These are phyloP conservation scores for Drosophila austrosaltans DNA, from an alignment of 2,888 invertebrate species.

Conservation along the genomic window DNA sequence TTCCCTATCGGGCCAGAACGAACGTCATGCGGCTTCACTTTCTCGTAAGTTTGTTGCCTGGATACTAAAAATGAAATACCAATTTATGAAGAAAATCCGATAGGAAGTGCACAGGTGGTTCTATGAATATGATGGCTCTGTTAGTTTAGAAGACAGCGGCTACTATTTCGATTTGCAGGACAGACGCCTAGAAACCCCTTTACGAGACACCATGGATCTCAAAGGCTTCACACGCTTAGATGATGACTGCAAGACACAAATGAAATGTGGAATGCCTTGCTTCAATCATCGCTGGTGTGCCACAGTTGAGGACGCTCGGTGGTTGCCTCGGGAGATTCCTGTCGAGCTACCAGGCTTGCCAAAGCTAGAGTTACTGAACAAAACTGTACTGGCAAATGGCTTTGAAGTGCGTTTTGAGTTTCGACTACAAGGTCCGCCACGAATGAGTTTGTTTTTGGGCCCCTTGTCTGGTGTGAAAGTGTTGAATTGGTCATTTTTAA, in stretches of 20 bases:
- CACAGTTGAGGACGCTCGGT: constrained; percentile 50
- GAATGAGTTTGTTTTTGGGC: constrained; percentile 73
- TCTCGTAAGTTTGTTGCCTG: constrained; percentile 80
- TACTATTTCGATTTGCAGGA: constrained; percentile 84
- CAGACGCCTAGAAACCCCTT: constrained; percentile 53
- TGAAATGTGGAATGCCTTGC: constrained; percentile 78
- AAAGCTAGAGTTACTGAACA: constrained; percentile 59
- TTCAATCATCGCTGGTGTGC: constrained; percentile 67
- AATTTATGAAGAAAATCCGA: neutral
- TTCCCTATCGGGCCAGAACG: constrained; percentile 85
- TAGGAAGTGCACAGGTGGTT: constrained; percentile 84
- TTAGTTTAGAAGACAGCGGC: constrained; percentile 83
- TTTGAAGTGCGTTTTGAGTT: constrained; percentile 60
- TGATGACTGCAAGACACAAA: constrained; percentile 61
- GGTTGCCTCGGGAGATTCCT: constrained; percentile 63
- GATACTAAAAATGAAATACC: rapidly evolving
- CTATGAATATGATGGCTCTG: constrained; percentile 76
- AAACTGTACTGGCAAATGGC: constrained; percentile 40
- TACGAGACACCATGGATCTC: constrained; percentile 56
- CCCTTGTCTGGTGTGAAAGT: constrained; percentile 65
- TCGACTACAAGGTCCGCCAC: constrained; percentile 67
- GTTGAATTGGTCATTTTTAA: constrained; percentile 73
- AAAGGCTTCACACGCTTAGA: constrained; percentile 56
- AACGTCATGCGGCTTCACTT: constrained; percentile 84
- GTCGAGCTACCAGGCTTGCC: constrained; percentile 55